phyloP scores from a whole-genome alignment of 2,888 invertebrate species.

The Teleogryllus oceanicus region DNA sequence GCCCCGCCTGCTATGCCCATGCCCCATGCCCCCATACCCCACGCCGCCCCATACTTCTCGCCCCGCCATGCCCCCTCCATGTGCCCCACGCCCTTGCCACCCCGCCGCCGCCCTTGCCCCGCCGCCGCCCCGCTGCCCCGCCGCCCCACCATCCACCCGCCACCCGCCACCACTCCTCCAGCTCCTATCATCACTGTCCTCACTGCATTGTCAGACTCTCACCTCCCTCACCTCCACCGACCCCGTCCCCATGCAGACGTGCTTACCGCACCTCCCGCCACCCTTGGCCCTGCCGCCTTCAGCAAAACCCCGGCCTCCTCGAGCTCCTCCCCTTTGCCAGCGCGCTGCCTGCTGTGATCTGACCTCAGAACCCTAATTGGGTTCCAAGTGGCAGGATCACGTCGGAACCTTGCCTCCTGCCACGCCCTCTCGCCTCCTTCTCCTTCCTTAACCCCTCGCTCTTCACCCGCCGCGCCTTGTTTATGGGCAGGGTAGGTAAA shows the following conservation, averaged over 20 bases:
- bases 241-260: too few species aligned
- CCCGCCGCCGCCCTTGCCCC: too few species aligned
- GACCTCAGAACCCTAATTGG: neutral
- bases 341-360: neutral
- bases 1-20: too few species aligned
- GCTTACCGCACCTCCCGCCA: neutral
- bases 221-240: neutral
- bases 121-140: too few species aligned
- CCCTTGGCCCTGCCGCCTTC: neutral
- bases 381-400: neutral
- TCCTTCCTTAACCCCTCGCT: neutral
- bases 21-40: too few species aligned
- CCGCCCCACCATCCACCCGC: too few species aligned
- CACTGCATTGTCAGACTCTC: neutral
- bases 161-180: neutral
- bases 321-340: neutral
- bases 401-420: neutral
- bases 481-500: too few species aligned
- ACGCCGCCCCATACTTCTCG: too few species aligned
- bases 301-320: too few species aligned
- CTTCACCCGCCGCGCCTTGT: neutral
- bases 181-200: too few species aligned
- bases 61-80: too few species aligned
- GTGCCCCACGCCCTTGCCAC: accelerated
- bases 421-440: too few species aligned